phyloP scores from a whole-genome alignment of 2,797 vertebrate genomes.

The Arrhamphus sclerolepis region DNA sequence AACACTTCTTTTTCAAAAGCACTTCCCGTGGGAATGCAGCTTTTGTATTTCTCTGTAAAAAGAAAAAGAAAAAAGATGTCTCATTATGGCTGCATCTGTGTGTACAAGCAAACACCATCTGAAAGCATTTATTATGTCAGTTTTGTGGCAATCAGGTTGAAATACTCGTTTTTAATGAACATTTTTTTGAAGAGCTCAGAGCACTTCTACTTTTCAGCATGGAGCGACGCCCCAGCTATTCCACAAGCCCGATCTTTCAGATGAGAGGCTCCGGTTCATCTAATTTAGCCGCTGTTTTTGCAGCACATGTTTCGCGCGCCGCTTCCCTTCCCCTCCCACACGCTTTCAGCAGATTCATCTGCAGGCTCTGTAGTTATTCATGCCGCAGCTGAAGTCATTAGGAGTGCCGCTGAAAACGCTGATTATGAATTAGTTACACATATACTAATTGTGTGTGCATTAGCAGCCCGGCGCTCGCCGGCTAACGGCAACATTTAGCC shows the following conservation, averaged over 20 bases:
- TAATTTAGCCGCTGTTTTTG: conserved; percentile 55
- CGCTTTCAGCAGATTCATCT: conserved; percentile 68
- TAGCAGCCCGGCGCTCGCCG: conserved; percentile 65
- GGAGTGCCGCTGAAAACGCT: conserved; percentile 72
- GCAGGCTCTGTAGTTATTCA: conserved; percentile 67
- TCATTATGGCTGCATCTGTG: conserved; percentile 30
- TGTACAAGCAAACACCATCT: conserved; percentile 27
- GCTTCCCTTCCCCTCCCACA: neutral
- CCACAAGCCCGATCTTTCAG: conserved; percentile 44
- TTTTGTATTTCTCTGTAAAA: conserved; percentile 30
- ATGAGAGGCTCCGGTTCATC: conserved; percentile 55
- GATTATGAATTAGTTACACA: conserved; percentile 80
- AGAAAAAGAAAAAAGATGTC: conserved; percentile 18
- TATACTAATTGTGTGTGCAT: conserved; percentile 76
- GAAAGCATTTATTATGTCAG: conserved; percentile 50
- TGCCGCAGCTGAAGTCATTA: conserved; percentile 77
- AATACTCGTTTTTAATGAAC: conserved; percentile 42
- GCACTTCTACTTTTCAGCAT: conserved; percentile 35
- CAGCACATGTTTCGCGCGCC: conserved; percentile 58
- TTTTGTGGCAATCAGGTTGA: conserved; percentile 55
- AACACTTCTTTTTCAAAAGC: conserved; percentile 25
- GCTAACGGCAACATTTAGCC: conserved; percentile 76
- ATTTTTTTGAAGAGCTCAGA: conserved; percentile 40
- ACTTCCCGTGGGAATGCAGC: conserved; percentile 25
- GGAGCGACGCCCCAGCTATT: conserved; percentile 39